Evolutionary conservation across 1,140 invertebrate species (phyloP), one percentile per base, ranked within the genome.

Genomic region (Choristoneura fumiferana): DNA sequence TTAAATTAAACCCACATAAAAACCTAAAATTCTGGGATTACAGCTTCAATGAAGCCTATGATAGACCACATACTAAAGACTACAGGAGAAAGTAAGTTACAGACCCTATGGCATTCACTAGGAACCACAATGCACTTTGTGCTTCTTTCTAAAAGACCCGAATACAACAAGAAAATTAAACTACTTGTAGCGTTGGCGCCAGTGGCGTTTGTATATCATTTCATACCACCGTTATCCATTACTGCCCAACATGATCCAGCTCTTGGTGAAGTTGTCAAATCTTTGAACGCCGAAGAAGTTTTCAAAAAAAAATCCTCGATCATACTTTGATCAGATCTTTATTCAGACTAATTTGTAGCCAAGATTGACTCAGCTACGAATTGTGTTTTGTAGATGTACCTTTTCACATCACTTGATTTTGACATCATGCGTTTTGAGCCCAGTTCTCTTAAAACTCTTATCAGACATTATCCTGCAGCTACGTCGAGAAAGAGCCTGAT

Each of bases 1-100:
- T 70, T n/a, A 74, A 58, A 5, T 58, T 92, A 1, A 5, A 17
- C n/a, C 15, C 14, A n/a, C 13, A 40, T 17, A 10, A 8, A 1
- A 9, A 17, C 4, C 40, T 9, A 4, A 5, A 17, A 8, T 45
- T 18, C 10, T 45, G 40, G 40, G 40, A 45, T 10, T 45, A 10
- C 40, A 45, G 17, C 4, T 45, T 45, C n/a, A 14, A 45, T n/a
- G 40, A 12, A 10, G 8, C 17, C 40, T 10, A 0, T 45, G 18
- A n/a, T 22, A n/a, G 40, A 45, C 10, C 18, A n/a, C 17, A 12
- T 45, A 0, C 5, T 45, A 22, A 1, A 18, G 4, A n/a, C 3
- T 0, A 45, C 40, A 2, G 40, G 18, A 0, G 40, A 17, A 9
- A 4, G 18, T 10, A 45, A n/a, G 4, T 3, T 45, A 18, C 9